Base-by-base conservation (phyloP, 2,888 invertebrate genomes). In the Agrochola lychnidis region DNA sequence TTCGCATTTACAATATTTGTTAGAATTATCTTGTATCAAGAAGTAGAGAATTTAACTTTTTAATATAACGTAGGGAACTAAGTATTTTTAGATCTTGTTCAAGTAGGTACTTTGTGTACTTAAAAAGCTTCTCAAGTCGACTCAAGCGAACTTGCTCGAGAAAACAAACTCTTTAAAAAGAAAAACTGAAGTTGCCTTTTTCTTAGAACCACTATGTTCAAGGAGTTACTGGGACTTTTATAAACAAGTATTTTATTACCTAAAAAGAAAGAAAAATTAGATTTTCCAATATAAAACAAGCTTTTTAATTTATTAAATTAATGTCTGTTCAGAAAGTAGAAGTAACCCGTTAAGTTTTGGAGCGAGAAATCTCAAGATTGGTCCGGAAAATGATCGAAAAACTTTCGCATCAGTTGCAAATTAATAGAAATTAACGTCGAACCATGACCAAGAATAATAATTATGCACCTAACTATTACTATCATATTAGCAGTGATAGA, bases 141-240 rank as follows among this genome's bases (percentile, higher is more conserved):
- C 22, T 57, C 66, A 10, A 79, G 48, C 19, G 30, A 79, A 56
- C 57, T 73, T 30, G 16, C 51, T 45, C 30, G 25, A 68, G 70
- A 62, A 71, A 53, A 64, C 48, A 68, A 64, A 36, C 45, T 71
- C 36, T 45, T 57, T 19, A 3, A 57, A 66, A 61, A 70, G 30
- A 69, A 66, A 51, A 51, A 19, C 59, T n/a, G 10, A 25, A 22
- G 22, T 22, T 51, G n/a, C n/a, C 16, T 59, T 81, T 70, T 79
- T 59, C 16, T 53, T 53, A 51, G 22, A 56, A 56, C 19, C 7
- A 53, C 53, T 66, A 25, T 42, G 30, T 70, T 70, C 53, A 48
- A 79, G 62, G 30, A 79, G 61, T 64, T 59, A 30, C 42, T 30
- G 6, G 0, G 48, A 82, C 25, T 84, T 79, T 40, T 63, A 16